phyloP scores from a whole-genome alignment of 2,797 vertebrate genomes.

The Anguilla obscura region DNA sequence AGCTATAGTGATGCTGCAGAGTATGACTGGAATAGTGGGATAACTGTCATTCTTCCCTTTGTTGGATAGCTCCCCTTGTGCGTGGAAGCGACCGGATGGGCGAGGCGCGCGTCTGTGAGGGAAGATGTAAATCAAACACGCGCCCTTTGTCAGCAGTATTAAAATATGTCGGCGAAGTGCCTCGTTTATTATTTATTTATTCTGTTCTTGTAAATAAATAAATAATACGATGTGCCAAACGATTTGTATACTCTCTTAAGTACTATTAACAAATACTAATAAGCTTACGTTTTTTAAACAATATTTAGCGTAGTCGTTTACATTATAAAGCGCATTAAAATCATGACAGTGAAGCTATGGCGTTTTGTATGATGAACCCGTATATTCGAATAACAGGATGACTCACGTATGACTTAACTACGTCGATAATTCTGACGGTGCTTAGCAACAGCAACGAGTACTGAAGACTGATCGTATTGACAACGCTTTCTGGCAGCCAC shows the following conservation, averaged over 20 bases:
- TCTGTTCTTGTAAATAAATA: neutral
- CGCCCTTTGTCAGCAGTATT: slow-evolving; percentile 2
- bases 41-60: slow-evolving; percentile 12
- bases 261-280: neutral
- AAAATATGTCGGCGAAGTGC: neutral
- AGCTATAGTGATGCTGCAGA: neutral
- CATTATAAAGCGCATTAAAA: neutral
- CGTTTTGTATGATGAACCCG: neutral
- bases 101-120: slow-evolving; percentile 23
- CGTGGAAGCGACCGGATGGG: slow-evolving; percentile 16
- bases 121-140: slow-evolving; percentile 28
- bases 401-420: slow-evolving; percentile 15
- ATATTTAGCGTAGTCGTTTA: neutral
- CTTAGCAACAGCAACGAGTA: slow-evolving; percentile 10
- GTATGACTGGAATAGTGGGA: neutral
- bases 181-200: slow-evolving; percentile 7
- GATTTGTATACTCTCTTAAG: neutral
- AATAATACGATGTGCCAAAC: neutral
- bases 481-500: slow-evolving; percentile 10
- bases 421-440: slow-evolving; percentile 3
- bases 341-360: neutral
- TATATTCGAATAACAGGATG: neutral
- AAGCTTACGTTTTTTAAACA: neutral
- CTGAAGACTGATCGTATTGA: slow-evolving; percentile 4
- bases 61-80: neutral